These are phyloP conservation scores for Cheilosia soror DNA, from an alignment of 2,888 invertebrate genomes.

Conservation along the genomic window DNA sequence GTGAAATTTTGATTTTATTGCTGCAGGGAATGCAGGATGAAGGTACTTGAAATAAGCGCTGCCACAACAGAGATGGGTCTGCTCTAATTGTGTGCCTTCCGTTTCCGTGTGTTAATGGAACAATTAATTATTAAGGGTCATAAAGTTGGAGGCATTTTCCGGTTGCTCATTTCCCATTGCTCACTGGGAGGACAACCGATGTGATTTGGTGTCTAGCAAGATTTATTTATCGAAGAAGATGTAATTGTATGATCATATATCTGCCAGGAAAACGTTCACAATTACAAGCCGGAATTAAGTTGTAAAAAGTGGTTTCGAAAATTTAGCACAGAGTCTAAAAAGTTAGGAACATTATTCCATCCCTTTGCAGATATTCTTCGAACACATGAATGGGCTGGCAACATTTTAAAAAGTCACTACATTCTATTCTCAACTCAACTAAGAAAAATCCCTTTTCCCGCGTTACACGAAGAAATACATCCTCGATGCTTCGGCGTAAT, in stretches of 20 bases:
- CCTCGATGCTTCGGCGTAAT: too few relatives aligned
- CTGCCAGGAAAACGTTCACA: conserved; percentile 1
- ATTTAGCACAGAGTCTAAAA: too few relatives aligned
- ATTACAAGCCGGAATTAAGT: neutral
- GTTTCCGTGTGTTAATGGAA: conserved; percentile 72
- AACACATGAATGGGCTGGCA: too few relatives aligned
- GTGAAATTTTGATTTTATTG: conserved; percentile 73
- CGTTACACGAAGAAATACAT: too few relatives aligned
- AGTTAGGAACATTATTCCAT: too few relatives aligned
- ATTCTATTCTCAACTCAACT: too few relatives aligned
- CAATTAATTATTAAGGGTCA: conserved; percentile 73
- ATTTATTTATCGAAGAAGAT: conserved; percentile 26
- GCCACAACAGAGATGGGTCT: conserved; percentile 41
- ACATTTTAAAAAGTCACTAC: too few relatives aligned
- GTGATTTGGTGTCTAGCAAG: conserved; percentile 29
- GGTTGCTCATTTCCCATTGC: conserved; percentile 26
- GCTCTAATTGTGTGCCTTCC: conserved; percentile 65
- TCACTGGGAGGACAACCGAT: neutral
- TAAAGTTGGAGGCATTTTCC: conserved; percentile 67
- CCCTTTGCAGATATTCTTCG: too few relatives aligned
- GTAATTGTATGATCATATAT: neutral
- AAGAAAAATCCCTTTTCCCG: too few relatives aligned
- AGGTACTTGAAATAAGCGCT: conserved; percentile 67
- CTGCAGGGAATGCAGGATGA: conserved; percentile 57
- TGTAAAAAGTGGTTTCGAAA: too few relatives aligned